Evolutionary conservation across 2,797 vertebrate species (phyloP).

Genomic region (Microhierax caerulescens): DNA sequence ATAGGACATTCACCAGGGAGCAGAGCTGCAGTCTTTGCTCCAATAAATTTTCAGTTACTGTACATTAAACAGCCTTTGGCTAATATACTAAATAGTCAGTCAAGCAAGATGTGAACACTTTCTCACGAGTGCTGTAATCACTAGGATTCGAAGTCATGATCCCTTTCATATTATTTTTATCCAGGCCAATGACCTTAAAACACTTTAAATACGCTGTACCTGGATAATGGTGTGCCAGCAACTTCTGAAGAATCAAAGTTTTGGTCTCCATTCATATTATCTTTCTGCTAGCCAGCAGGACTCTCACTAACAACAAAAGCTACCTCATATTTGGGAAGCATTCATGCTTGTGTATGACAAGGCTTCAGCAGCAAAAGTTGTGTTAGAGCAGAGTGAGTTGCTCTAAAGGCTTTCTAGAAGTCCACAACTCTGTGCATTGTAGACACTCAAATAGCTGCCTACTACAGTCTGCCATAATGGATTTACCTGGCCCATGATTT

Average conservation of each 20-base stretch:
- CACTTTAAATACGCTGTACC: neutral
- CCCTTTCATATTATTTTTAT: neutral
- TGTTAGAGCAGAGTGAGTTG: too few species aligned
- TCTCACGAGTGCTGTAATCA: neutral
- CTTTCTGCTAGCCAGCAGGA: neutral
- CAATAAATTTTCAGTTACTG: neutral
- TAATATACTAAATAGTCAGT: neutral
- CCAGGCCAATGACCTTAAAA: neutral
- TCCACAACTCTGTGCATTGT: neutral
- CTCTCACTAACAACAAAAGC: neutral
- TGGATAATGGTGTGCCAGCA: rapidly evolving
- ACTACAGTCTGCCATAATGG: neutral
- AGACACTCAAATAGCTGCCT: neutral
- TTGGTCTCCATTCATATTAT: neutral
- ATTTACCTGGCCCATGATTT: neutral
- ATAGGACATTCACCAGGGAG: neutral
- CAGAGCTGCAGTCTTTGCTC: neutral
- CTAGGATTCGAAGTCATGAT: neutral
- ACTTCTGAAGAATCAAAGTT: neutral
- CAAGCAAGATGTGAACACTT: neutral
- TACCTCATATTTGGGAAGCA: neutral
- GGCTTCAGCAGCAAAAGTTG: neutral
- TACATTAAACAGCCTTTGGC: neutral
- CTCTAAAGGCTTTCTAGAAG: neutral
- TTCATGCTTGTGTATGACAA: neutral